Evolutionary conservation across 2,113 vertebrate species (phyloP), one percentile per base, ranked within the genome.

Genomic region (Engraulis encrasicolus): DNA sequence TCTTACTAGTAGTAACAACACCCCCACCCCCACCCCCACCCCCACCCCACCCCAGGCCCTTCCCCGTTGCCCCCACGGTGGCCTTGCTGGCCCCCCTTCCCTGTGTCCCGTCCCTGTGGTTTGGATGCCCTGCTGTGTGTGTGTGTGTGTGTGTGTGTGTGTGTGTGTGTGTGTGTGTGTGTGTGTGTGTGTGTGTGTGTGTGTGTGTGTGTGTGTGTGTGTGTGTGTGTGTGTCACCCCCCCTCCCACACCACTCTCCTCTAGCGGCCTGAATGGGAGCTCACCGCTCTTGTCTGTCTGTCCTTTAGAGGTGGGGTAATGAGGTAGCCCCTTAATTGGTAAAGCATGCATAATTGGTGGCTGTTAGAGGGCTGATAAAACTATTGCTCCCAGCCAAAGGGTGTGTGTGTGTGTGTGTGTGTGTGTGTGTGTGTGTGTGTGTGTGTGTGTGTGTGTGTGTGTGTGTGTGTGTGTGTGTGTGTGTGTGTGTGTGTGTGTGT

Each of bases 271-370:
- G 93, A 97, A 96, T 93, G 91, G 92, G 91, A 93, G n/a, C n/a
- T 95, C 93, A 96, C 96, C 94, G 95, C 92, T 95, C 93, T 92
- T 94, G 7, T 66, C 58, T 61, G n/a, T n/a, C n/a, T n/a, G n/a
- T n/a, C 58, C 58, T 94, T 91, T 95, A 11, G 20, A 58, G 54
- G 23, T 23, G 58, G 54, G 95, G 95, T 96, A 94, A 94, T 93
- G 95, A 96, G 96, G 94, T 93, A 93, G 27, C 91, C 94, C 92
- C 94, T 95, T 96, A 96, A 97, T 96, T 96, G 95, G 92, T 94
- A 92, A 95, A 96, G 91, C 94, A 89, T 90, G 83, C 91, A 95
- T 95, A 96, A 96, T 95, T 92, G 93, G 90, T 93, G 94, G 92
- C 94, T 95, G 94, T 95, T 95, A 95, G 93, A 66, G 92, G 91